Evolutionary conservation across 2,888 invertebrate genomes (phyloP).

Genomic region (Oxystoma pomonae): DNA sequence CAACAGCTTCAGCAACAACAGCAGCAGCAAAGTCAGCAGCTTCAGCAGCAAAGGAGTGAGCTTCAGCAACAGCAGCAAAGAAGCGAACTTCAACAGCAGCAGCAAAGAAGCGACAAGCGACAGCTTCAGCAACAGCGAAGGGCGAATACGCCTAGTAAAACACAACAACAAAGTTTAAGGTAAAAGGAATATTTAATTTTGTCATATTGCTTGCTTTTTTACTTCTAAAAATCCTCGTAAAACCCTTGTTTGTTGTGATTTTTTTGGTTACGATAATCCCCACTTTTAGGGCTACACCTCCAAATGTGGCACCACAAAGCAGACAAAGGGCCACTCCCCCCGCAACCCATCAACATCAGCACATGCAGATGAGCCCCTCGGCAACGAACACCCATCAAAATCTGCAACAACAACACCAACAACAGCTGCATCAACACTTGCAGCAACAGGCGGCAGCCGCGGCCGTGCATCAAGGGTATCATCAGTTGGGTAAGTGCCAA

Average conservation of each 20-base stretch:
- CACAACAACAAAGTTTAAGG: constrained; percentile 19
- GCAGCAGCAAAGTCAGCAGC: constrained; percentile 35
- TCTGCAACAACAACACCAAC: constrained; percentile 40
- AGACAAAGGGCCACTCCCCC: constrained; percentile 43
- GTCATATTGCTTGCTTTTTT: too few relatives aligned
- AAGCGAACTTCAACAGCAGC: constrained; percentile 35
- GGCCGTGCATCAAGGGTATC: constrained; percentile 43
- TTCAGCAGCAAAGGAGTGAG: constrained; percentile 35
- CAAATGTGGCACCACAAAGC: constrained; percentile 35
- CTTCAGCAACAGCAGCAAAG: constrained; percentile 36
- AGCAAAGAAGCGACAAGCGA: constrained; percentile 34
- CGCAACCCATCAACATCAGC: constrained; percentile 38
- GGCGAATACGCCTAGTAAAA: constrained; percentile 43
- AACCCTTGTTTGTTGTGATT: too few relatives aligned
- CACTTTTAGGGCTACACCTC: constrained; percentile 15
- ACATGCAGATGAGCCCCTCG: constrained; percentile 43
- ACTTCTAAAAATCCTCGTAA: too few relatives aligned
- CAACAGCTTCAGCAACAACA: constrained; percentile 38
- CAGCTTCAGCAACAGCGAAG: constrained; percentile 36
- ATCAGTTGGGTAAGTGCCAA: constrained; percentile 28
- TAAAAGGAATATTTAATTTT: too few relatives aligned
- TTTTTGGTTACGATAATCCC: too few relatives aligned
- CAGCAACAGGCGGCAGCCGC: constrained; percentile 45
- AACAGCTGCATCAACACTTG: constrained; percentile 42
- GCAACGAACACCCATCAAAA: constrained; percentile 30